Evolutionary conservation across 2,113 vertebrate genomes (phyloP), one percentile per base, ranked within the genome.

Genomic region (Myrmecophaga tridactyla): DNA sequence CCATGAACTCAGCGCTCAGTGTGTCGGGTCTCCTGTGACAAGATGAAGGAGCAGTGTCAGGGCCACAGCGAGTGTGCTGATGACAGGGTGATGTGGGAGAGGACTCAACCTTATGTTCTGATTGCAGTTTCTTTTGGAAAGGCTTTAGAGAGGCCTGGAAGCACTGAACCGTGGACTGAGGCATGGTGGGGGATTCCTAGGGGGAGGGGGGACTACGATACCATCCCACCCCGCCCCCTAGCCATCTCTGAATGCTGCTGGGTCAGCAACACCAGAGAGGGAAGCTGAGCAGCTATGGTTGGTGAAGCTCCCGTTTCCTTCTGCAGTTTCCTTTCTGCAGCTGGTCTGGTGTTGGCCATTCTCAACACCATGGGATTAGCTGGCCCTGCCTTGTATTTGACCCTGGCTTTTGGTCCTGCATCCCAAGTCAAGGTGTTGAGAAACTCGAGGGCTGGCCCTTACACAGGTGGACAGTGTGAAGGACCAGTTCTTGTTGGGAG

Each of bases 251-350:
- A 70, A 86, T 83, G n/a, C 14, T 36, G 6, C 21, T 17, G 29
- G 53, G 56, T n/a, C 63, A 78, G 60, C 48, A 67, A 41, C 7
- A 20, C 46, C 43, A 70, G 70, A n/a, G 60, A n/a, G 39, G 3
- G 17, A 10, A 41, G 25, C 23, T 8, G 20, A 65, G 23, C 6
- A 7, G 10, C 62, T 29, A n/a, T 7, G 1, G 0, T 0, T 31
- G 34, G 14, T 18, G 18, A 76, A 39, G 18, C 36, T 15, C 63
- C 31, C 34, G 43, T 58, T 58, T 58, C 56, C 56, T 58, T 58
- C 56, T 58, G n/a, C 8, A 8, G 39, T 53, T 39, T 75, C 56
- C 56, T 58, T 73, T 53, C 6, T 13, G 0, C 7, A 7, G 48
- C 10, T 70, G n/a, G 31, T 41, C 15, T 87, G 39, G 60, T 18